Percentiles rank a stretch among this genome's conserved stretches.
Conservation (phyloP, 2,888 invertebrate species). For the Linnaemya tessellans region DNA sequence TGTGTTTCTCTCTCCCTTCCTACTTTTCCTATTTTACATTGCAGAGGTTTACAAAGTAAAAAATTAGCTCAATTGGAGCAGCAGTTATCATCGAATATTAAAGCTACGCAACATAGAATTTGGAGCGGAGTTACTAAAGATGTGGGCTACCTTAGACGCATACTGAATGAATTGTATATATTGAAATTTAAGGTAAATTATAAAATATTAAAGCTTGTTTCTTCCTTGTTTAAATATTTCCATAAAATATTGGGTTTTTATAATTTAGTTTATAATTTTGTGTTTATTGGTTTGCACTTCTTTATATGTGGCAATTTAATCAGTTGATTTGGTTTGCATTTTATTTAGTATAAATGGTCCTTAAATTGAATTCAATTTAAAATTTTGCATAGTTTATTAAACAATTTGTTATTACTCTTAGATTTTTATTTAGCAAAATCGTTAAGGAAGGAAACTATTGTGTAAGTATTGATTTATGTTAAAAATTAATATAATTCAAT, state of each 20-base stretch:
- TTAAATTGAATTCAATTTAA: conserved; percentile 9
- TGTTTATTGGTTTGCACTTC: conserved; percentile 48
- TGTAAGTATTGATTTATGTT: conserved; percentile 65
- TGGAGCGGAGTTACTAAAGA: conserved; percentile 90
- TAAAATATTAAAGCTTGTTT: too few relatives aligned
- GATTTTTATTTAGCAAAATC: conserved; percentile 68
- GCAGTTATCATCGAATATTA: conserved; percentile 89
- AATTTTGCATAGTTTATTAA: conserved; percentile 44
- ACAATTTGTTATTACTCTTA: conserved; percentile 62
- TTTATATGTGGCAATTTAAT: conserved; percentile 34
- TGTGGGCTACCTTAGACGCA: conserved; percentile 88
- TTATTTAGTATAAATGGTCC: background rate
- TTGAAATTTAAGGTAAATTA: conserved; percentile 90
- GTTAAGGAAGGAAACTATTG: conserved; percentile 58
- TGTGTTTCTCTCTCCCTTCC: conserved; percentile 35
- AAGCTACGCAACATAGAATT: conserved; percentile 90
- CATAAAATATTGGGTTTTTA: conserved; percentile 4
- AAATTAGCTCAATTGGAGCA: conserved; percentile 89
- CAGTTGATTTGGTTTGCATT: conserved; percentile 14
- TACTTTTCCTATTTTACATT: conserved; percentile 60
- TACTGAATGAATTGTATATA: conserved; percentile 92
- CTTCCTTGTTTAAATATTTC: background rate
- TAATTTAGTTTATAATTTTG: conserved; percentile 10
- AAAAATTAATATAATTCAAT: conserved; percentile 50
- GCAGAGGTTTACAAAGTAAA: conserved; percentile 86